Evolutionary conservation across 1,140 invertebrate genomes (phyloP).

Genomic region (Aricia agestis): DNA sequence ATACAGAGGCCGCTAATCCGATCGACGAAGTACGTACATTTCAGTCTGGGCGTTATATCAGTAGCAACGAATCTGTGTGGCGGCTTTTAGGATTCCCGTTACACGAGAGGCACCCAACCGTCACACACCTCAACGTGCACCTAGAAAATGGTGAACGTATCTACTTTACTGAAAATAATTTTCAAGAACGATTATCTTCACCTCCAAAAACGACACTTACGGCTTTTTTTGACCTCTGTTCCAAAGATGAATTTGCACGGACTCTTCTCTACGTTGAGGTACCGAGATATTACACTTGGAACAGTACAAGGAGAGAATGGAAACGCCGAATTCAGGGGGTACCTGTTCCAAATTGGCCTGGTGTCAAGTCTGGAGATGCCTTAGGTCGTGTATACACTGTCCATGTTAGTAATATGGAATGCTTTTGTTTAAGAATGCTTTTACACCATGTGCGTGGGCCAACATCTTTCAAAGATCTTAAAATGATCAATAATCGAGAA

Average conservation of each 20-base stretch:
- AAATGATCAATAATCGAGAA: slow-evolving; percentile 28
- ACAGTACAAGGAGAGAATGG: slow-evolving; percentile 25
- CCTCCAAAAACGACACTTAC: slow-evolving; percentile 45
- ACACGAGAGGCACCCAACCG: slow-evolving; percentile 38
- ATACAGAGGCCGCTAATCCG: slow-evolving; percentile 29
- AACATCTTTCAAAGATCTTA: slow-evolving; percentile 34
- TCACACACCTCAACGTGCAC: slow-evolving; percentile 34
- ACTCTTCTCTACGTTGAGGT: slow-evolving; percentile 35
- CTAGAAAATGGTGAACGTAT: slow-evolving; percentile 35
- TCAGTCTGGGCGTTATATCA: slow-evolving; percentile 63
- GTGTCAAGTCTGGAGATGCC: slow-evolving; percentile 37
- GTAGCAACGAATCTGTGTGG: slow-evolving; percentile 60
- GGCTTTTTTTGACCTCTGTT: slow-evolving; percentile 45
- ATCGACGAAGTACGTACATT: slow-evolving; percentile 36
- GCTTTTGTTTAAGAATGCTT: slow-evolving; percentile 40
- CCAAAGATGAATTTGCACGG: slow-evolving; percentile 36
- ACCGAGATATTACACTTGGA: slow-evolving; percentile 30
- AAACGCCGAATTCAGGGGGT: slow-evolving; percentile 38
- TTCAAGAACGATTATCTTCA: slow-evolving; percentile 27
- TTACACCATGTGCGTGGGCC: slow-evolving; percentile 35
- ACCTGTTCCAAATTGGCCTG: slow-evolving; percentile 34
- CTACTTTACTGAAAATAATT: slow-evolving; percentile 35
- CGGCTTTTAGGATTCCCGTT: slow-evolving; percentile 36
- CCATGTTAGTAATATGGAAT: slow-evolving; percentile 38
- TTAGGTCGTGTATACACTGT: slow-evolving; percentile 40